Base-by-base conservation (phyloP, 2,888 invertebrate species). In the Tuta absoluta region DNA sequence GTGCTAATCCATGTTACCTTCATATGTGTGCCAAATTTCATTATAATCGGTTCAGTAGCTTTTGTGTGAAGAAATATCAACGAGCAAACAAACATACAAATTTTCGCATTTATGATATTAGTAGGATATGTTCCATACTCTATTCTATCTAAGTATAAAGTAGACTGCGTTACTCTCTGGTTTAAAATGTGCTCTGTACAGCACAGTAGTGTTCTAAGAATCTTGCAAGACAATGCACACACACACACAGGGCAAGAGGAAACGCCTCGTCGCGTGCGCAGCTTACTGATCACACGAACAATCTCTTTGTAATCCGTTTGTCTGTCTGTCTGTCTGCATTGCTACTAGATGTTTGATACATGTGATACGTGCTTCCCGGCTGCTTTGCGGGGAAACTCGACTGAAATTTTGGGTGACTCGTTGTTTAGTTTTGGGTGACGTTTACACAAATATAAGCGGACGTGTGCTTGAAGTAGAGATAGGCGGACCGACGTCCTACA, bases 161-260 rank as follows among this genome's bases (percentile, higher is more conserved):
- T 8, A 41, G n/a, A n/a, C n/a, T n/a, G n/a, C n/a, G n/a, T 49
- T 4, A 7, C 11, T 38, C 28, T 60, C 60, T 60, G 49, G 10
- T 14, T 62, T 28, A n/a, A 2, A 21, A 19, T 8, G 12, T 63
- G 41, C 63, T 56, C 63, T 63, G 28, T 56, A 56, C 53, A 53
- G 19, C 23, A 56, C 53, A 41, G 33, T 56, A 63, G 41, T 41
- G 63, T 64, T 75, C 66, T 59, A 66, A 64, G 68, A 64, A 60
- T 23, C 45, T n/a, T 17, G 49, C 17, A 68, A 68, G 65, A 68
- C 68, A 68, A 69, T 61, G 61, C 28, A 48, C 14, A 59, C 24
- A 59, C 38, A 41, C 59, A 41, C 19, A 33, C 33, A n/a, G 8
- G 17, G 24, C 49, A 23, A 23, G n/a, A 61, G 61, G 61, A 61